These are phyloP conservation scores for Carduelis carduelis DNA, from an alignment of 2,797 vertebrate species.

Conservation along the genomic window DNA sequence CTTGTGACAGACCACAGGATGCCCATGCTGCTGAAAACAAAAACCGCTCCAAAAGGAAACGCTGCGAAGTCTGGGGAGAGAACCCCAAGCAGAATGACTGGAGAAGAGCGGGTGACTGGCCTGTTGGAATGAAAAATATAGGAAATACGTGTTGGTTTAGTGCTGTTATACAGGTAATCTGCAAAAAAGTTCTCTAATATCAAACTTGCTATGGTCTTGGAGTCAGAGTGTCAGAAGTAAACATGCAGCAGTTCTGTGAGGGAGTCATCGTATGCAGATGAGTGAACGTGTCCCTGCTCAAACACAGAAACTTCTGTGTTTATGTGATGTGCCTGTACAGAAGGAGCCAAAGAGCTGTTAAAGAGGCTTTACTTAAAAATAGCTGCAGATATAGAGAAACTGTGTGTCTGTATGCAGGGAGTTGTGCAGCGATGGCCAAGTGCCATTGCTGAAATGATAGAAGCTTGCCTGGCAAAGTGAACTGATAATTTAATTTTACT, in stretches of 20 bases:
- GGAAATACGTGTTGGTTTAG: slow-evolving; percentile 99
- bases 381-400: not conserved
- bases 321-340: not conserved
- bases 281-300: not conserved
- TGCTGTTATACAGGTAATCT: slow-evolving; percentile 93
- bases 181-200: too few relatives aligned
- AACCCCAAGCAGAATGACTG: slow-evolving; percentile 83
- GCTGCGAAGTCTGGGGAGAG: slow-evolving; percentile 87
- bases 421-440: not conserved
- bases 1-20: slow-evolving; percentile 77
- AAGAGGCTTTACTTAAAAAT: not conserved
- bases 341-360: not conserved
- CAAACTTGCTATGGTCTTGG: not conserved
- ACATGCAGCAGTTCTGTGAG: not conserved
- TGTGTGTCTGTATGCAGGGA: not conserved
- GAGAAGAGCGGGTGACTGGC: slow-evolving; percentile 88
- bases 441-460: not conserved
- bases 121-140: slow-evolving; percentile 94
- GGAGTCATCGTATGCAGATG: rapidly evolving
- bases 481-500: slow-evolving; percentile 1
- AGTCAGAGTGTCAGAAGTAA: not conserved
- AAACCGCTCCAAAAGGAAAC: slow-evolving; percentile 86
- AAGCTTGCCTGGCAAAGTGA: not conserved
- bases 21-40: slow-evolving; percentile 79
- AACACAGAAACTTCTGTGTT: not conserved